Evolutionary conservation across 1,140 invertebrate genomes (phyloP).

Genomic region (Melipona quadrifasciata): DNA sequence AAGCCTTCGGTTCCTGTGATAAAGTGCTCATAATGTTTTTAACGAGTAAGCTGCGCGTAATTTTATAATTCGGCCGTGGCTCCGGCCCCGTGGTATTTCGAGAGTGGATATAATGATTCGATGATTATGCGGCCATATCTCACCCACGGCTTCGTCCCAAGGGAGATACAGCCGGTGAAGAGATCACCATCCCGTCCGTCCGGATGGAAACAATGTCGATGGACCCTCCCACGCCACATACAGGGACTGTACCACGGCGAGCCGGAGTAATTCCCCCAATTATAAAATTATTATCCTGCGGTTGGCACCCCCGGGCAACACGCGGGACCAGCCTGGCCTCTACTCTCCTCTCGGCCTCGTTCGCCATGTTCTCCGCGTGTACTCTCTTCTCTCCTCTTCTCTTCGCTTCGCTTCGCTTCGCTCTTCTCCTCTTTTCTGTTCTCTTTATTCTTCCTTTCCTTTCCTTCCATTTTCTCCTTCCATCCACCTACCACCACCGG

Average conservation of each 20-base stretch:
- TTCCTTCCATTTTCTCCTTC: not conserved
- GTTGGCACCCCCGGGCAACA: conserved; percentile 81
- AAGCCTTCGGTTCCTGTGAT: conserved; percentile 67
- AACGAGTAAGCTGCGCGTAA: conserved; percentile 78
- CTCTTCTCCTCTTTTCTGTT: not conserved
- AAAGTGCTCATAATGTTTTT: conserved; percentile 79
- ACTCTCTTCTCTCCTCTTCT: conserved; percentile 48
- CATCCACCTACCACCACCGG: conserved; percentile 4
- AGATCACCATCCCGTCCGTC: conserved; percentile 69
- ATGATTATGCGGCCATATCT: conserved; percentile 81
- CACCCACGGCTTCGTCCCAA: conserved; percentile 74
- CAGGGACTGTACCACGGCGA: conserved; percentile 76
- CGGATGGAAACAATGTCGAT: conserved; percentile 77
- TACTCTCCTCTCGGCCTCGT: conserved; percentile 68
- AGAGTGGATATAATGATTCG: conserved; percentile 79
- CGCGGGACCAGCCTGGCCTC: conserved; percentile 69
- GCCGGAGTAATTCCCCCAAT: conserved; percentile 81
- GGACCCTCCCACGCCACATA: conserved; percentile 78
- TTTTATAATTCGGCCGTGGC: conserved; percentile 78
- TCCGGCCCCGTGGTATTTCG: conserved; percentile 67
- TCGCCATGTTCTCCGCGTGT: conserved; percentile 66
- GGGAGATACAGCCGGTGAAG: conserved; percentile 73
- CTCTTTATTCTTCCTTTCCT: not conserved
- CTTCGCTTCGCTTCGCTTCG: conserved; percentile 5
- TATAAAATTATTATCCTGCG: conserved; percentile 82